Evolutionary conservation across 2,113 vertebrate species (phyloP).

Genomic region (Cyprinus carpio): DNA sequence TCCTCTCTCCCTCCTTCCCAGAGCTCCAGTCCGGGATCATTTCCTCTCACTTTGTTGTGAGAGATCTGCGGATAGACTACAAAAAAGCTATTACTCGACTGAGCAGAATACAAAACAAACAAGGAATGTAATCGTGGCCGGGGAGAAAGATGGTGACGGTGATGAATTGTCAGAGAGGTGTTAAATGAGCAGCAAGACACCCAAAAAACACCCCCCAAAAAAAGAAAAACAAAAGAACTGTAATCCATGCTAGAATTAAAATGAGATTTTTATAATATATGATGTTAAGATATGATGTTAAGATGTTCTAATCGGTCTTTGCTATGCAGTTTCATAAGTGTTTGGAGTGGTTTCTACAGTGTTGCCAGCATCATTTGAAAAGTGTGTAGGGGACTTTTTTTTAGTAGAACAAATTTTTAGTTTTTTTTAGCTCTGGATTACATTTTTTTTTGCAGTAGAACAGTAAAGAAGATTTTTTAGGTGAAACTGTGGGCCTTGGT

Average conservation of each 20-base stretch:
- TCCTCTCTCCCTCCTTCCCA: conserved; percentile 47
- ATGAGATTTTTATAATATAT: no score
- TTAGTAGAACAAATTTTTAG: no score
- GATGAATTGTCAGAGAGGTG: conserved; percentile 42
- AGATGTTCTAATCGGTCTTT: not conserved
- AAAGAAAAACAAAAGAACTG: not conserved
- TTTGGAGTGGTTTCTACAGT: not conserved
- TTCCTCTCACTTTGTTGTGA: conserved; percentile 60
- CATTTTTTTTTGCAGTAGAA: no score
- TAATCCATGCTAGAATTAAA: no score
- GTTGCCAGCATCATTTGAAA: no score
- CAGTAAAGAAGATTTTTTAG: not conserved
- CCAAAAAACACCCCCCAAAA: not conserved
- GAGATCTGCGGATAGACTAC: conserved; percentile 57
- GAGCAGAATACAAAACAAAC: conserved; percentile 54
- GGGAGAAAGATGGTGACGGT: conserved; percentile 31
- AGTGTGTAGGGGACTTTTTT: no score
- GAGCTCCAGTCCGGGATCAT: conserved; percentile 50
- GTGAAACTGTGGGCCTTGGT: not conserved
- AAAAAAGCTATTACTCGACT: conserved; percentile 53
- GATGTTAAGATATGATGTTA: no score
- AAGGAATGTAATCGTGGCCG: conserved; percentile 27
- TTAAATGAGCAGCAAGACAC: conserved; percentile 18
- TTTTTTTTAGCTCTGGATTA: no score
- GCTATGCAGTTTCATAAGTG: not conserved